Percentiles rank a stretch among this genome's conserved stretches.
Conservation (phyloP, 1,140 invertebrate genomes). For the Macrocentrus cingulum region DNA sequence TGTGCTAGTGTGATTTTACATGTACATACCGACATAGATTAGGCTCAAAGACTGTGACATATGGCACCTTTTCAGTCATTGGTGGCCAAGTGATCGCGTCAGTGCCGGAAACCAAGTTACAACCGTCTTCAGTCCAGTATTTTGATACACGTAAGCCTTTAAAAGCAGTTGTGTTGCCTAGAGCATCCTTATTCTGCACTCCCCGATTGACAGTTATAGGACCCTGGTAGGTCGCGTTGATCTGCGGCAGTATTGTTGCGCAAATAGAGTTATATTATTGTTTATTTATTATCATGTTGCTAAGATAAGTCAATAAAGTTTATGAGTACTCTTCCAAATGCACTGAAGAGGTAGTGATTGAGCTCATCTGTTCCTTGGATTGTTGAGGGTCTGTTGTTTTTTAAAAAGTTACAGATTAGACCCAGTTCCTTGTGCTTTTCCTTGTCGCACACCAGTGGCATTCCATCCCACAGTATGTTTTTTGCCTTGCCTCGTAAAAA, state of each 20-base stretch:
- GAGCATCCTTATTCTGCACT: constrained; percentile 18
- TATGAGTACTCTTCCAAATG: constrained; percentile 33
- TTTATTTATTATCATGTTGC: constrained; percentile 8
- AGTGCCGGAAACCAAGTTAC: constrained; percentile 32
- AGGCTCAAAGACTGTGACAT: constrained; percentile 17
- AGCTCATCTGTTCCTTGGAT: constrained; percentile 24
- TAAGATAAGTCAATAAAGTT: neutral
- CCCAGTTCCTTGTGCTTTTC: constrained; percentile 28
- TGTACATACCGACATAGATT: constrained; percentile 34
- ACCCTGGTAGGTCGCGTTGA: constrained; percentile 30
- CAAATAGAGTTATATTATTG: constrained; percentile 9
- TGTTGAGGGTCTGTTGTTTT: constrained; percentile 22
- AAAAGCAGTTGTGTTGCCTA: constrained; percentile 29
- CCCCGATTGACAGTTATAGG: constrained; percentile 35
- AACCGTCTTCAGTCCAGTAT: constrained; percentile 29
- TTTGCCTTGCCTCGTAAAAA: constrained; percentile 30
- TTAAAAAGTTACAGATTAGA: constrained; percentile 30
- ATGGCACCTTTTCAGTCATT: constrained; percentile 12
- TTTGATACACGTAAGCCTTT: constrained; percentile 22
- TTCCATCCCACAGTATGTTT: constrained; percentile 34
- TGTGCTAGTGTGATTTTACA: too few relatives aligned
- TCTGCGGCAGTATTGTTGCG: constrained; percentile 19
- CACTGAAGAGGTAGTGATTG: constrained; percentile 31
- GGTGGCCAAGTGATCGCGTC: constrained; percentile 33
- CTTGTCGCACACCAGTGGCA: constrained; percentile 32